Evolutionary conservation across 1,140 invertebrate genomes (phyloP).

Genomic region (Heliconius hewitsoni): DNA sequence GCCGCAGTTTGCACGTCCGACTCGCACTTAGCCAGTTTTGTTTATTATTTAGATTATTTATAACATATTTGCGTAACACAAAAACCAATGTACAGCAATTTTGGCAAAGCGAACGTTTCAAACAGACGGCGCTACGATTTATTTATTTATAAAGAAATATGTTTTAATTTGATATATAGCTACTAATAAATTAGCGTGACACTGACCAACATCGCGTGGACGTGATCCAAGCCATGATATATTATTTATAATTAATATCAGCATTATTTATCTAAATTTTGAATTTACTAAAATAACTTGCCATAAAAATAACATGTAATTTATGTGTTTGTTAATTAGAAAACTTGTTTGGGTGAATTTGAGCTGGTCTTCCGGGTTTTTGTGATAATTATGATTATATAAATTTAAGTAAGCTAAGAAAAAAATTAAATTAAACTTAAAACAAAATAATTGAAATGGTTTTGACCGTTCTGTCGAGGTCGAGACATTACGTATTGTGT

Average conservation of each 20-base stretch:
- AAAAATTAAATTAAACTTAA: too few species aligned
- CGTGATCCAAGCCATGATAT: constrained; percentile 51
- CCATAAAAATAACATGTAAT: constrained; percentile 18
- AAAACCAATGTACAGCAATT: constrained; percentile 5
- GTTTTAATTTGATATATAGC: constrained; percentile 44
- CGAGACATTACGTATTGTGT: too few species aligned
- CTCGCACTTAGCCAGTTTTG: too few species aligned
- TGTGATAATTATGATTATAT: too few species aligned
- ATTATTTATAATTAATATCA: constrained; percentile 41
- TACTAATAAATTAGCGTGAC: constrained; percentile 41
- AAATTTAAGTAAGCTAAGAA: too few species aligned
- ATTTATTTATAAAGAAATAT: constrained; percentile 42
- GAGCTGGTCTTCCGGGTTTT: neutral
- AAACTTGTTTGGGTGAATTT: neutral
- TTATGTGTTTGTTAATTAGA: constrained; percentile 21
- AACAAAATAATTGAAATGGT: too few species aligned
- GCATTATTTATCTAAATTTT: constrained; percentile 43
- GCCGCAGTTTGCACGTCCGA: too few species aligned
- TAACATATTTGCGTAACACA: neutral
- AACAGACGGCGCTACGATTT: constrained; percentile 30
- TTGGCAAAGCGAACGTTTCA: constrained; percentile 26
- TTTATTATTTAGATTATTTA: neutral
- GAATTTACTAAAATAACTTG: constrained; percentile 34
- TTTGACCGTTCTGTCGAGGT: too few species aligned
- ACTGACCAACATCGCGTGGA: constrained; percentile 42